Evolutionary conservation across 2,888 invertebrate genomes (phyloP).

Genomic region (Polydrusus pterygomalis): DNA sequence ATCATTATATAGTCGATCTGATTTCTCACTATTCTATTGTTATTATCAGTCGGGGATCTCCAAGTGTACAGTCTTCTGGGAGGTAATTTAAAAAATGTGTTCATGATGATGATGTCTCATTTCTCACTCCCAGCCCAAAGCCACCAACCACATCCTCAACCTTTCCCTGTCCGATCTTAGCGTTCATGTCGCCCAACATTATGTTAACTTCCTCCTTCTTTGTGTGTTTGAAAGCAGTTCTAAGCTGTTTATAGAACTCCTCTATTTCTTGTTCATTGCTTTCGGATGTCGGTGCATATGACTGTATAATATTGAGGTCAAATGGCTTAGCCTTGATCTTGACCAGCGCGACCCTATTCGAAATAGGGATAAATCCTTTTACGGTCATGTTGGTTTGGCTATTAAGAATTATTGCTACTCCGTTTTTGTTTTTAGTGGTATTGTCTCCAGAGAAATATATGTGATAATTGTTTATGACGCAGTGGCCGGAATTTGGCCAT

Average conservation of each 20-base stretch:
- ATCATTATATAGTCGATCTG: slow-evolving; percentile 59
- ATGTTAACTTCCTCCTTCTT: slow-evolving; percentile 27
- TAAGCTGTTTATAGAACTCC: slow-evolving; percentile 2
- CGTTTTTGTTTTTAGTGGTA: slow-evolving; percentile 27
- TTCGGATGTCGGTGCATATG: too few species aligned
- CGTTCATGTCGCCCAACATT: slow-evolving; percentile 29
- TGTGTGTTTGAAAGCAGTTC: slow-evolving; percentile 19
- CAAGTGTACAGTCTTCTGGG: slow-evolving; percentile 54
- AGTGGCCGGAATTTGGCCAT: slow-evolving; percentile 33
- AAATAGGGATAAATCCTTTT: slow-evolving; percentile 33
- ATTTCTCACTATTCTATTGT: slow-evolving; percentile 56
- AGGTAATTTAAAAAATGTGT: slow-evolving; percentile 27
- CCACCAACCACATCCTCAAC: slow-evolving; percentile 17
- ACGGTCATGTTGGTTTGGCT: slow-evolving; percentile 12
- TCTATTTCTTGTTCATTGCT: too few species aligned
- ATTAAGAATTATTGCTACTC: slow-evolving; percentile 33
- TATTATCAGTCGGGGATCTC: slow-evolving; percentile 56
- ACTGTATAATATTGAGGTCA: slow-evolving; percentile 10
- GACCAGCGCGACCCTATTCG: slow-evolving; percentile 14
- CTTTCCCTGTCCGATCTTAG: slow-evolving; percentile 32
- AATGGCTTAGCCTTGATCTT: slow-evolving; percentile 37
- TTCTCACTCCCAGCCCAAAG: slow-evolving; percentile 23
- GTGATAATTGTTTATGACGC: slow-evolving; percentile 13
- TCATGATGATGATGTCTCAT: slow-evolving; percentile 16
- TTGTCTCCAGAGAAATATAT: slow-evolving; percentile 35